Percentiles rank a stretch among this genome's conserved stretches.
These are phyloP conservation scores for Clanis bilineata DNA, from an alignment of 2,888 invertebrate species.

Conservation along the genomic window DNA sequence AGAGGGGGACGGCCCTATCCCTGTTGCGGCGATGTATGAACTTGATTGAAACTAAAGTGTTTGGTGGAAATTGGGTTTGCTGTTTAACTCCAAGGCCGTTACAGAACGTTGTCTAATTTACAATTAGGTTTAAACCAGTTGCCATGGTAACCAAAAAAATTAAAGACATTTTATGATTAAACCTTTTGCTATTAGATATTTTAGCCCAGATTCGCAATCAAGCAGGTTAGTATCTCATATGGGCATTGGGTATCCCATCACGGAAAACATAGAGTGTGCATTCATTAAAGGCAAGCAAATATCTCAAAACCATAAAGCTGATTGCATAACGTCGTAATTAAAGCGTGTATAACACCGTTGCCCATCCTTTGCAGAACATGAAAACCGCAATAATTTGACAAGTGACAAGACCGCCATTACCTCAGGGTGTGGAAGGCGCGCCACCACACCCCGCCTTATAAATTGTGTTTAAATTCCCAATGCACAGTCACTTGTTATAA, in stretches of 20 bases:
- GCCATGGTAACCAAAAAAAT: too few relatives aligned
- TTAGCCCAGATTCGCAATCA: too few relatives aligned
- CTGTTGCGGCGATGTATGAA: slow-evolving; percentile 16
- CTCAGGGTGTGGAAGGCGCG: slow-evolving; percentile 10
- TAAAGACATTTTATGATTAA: too few relatives aligned
- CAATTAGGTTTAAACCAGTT: too few relatives aligned
- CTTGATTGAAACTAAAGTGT: slow-evolving; percentile 27
- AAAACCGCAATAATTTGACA: slow-evolving; percentile 23
- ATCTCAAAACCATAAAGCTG: too few relatives aligned
- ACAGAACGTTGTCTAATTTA: too few relatives aligned
- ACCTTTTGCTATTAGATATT: too few relatives aligned
- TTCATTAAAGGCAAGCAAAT: too few relatives aligned
- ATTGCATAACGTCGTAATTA: not conserved
- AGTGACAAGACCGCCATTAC: slow-evolving; percentile 4
- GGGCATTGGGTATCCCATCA: too few relatives aligned
- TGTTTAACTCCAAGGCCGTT: too few relatives aligned
- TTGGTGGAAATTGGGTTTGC: not conserved
- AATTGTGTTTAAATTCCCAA: slow-evolving; percentile 53
- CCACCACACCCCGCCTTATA: slow-evolving; percentile 40
- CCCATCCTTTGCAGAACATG: not conserved
- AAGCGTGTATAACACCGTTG: slow-evolving; percentile 15
- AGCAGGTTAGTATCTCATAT: too few relatives aligned
- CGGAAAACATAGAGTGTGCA: too few relatives aligned
- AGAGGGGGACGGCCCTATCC: slow-evolving; percentile 24
- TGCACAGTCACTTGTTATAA: slow-evolving; percentile 55